These are phyloP conservation scores for Spodoptera litura DNA, from an alignment of 1,140 invertebrate genomes.

Conservation along the genomic window DNA sequence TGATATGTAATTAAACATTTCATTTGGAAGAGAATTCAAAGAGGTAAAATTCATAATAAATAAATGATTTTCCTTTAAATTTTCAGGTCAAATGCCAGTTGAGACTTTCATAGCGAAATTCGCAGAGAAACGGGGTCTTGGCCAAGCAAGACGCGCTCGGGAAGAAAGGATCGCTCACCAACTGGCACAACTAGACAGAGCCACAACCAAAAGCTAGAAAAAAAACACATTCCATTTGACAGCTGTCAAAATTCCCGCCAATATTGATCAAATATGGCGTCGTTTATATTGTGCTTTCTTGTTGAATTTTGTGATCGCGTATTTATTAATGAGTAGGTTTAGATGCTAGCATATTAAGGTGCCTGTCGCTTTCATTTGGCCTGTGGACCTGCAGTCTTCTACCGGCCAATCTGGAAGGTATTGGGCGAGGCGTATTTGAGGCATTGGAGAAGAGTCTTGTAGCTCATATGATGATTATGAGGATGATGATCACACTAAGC, in stretches of 20 bases:
- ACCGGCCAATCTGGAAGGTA: too few relatives aligned
- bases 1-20: too few relatives aligned
- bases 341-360: too few relatives aligned
- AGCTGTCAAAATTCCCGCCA: slow-evolving; percentile 34
- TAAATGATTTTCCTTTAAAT: not conserved
- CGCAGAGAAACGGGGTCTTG: slow-evolving; percentile 89
- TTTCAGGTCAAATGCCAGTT: slow-evolving; percentile 89
- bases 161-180: slow-evolving; percentile 92
- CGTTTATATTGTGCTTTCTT: slow-evolving; percentile 7
- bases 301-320: slow-evolving; percentile 18
- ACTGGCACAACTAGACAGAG: slow-evolving; percentile 82
- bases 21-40: too few relatives aligned
- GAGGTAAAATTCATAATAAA: too few relatives aligned
- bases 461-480: too few relatives aligned
- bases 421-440: too few relatives aligned
- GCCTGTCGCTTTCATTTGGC: too few relatives aligned
- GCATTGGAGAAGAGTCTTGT: too few relatives aligned
- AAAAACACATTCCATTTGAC: slow-evolving; percentile 32
- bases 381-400: too few relatives aligned
- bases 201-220: slow-evolving; percentile 58
- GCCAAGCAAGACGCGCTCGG: slow-evolving; percentile 90
- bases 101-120: slow-evolving; percentile 91
- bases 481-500: too few relatives aligned
- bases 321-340: not conserved
- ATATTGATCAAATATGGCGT: slow-evolving; percentile 11